phyloP scores from a whole-genome alignment of 1,140 invertebrate genomes.

The Macrocentrus cingulum region DNA sequence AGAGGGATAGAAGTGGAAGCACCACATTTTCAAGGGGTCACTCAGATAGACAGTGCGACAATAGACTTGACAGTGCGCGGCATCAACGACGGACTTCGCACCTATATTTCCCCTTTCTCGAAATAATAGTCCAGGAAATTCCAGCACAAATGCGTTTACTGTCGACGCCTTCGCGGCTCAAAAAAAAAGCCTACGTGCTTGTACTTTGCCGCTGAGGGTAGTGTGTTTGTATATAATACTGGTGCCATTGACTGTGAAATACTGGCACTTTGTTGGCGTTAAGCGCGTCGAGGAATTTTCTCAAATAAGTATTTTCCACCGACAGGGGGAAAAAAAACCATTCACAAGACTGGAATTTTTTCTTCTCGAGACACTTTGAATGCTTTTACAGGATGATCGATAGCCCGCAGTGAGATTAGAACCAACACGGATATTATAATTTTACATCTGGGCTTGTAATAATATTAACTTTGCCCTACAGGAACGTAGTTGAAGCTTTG shows the following conservation, averaged over 20 bases:
- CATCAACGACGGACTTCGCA: slow-evolving; percentile 35
- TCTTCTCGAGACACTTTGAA: not conserved
- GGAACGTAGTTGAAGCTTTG: slow-evolving; percentile 4
- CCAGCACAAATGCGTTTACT: no score
- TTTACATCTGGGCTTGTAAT: not conserved
- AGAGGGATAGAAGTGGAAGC: not conserved
- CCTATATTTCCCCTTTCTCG: not conserved
- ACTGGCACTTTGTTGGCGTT: not conserved
- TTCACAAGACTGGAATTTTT: not conserved
- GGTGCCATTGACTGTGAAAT: not conserved
- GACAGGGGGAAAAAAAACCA: not conserved
- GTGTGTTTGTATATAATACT: no score
- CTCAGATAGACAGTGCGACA: slow-evolving; percentile 29
- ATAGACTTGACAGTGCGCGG: slow-evolving; percentile 35
- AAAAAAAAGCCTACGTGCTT: not conserved
- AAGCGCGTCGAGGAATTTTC: no score
- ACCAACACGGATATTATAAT: not conserved
- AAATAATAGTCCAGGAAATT: no score
- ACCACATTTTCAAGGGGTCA: slow-evolving; percentile 1
- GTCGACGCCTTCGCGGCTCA: slow-evolving; percentile 3
- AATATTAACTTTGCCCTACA: slow-evolving; percentile 3
- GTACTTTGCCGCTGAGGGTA: not conserved
- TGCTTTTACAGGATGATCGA: slow-evolving; percentile 17
- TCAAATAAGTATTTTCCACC: no score
- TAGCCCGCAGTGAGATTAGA: not conserved